phyloP scores from a whole-genome alignment of 2,888 invertebrate genomes.

The Dioctria linearis region DNA sequence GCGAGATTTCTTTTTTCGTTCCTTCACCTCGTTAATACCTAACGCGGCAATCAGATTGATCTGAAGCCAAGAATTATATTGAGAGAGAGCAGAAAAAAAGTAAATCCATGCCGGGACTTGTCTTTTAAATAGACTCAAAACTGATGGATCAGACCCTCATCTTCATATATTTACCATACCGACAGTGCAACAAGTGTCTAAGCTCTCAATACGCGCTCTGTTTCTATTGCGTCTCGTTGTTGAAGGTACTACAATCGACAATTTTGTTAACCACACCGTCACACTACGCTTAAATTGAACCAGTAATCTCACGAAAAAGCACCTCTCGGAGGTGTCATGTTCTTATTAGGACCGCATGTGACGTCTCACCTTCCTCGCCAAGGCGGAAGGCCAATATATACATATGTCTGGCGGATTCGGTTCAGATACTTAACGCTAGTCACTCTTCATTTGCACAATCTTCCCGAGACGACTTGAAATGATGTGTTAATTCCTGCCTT shows the following conservation, averaged over 20 bases:
- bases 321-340: conserved; percentile 37
- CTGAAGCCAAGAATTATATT: background rate
- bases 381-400: background rate
- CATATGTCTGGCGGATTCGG: background rate
- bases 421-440: conserved; percentile 27
- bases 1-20: conserved; percentile 18
- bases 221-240: background rate
- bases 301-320: conserved; percentile 27
- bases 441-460: conserved; percentile 14
- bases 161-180: background rate
- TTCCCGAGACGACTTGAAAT: conserved; percentile 2
- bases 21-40: background rate
- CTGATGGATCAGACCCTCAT: conserved; percentile 14
- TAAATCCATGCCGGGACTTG: background rate
- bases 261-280: conserved; percentile 10
- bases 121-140: background rate
- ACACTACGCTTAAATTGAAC: conserved; percentile 34
- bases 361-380: conserved; percentile 7
- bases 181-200: conserved; percentile 20
- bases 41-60: background rate
- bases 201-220: background rate
- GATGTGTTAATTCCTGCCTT: conserved; percentile 34
- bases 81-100: background rate
- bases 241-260: background rate
- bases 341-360: conserved; percentile 45